Percentiles rank a stretch among this genome's conserved stretches.
Conservation (phyloP, 2,797 vertebrate species). For the Cossypha caffra region DNA sequence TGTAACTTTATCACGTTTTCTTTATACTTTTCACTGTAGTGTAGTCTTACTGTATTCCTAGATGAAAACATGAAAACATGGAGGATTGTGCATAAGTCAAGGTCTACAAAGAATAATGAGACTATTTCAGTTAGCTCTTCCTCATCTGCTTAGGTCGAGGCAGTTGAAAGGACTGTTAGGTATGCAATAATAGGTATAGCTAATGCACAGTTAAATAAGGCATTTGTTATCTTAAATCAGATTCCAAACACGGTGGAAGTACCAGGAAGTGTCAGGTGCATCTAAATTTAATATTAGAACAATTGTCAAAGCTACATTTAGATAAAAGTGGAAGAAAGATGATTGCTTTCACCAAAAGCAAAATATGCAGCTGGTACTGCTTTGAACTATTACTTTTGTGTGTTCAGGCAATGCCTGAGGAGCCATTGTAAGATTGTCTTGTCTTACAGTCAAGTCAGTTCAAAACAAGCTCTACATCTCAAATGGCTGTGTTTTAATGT, state of each 20-base stretch:
- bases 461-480: neutral
- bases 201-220: neutral
- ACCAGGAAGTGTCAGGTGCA: neutral
- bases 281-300: neutral
- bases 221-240: neutral
- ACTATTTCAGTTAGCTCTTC: neutral
- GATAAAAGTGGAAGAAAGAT: conserved; percentile 7
- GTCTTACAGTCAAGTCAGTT: neutral
- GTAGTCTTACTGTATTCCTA: neutral
- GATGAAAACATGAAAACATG: neutral
- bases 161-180: neutral
- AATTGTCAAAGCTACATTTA: neutral
- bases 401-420: neutral
- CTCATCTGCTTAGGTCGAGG: neutral
- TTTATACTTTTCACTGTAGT: neutral
- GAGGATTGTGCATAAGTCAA: neutral
- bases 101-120: neutral
- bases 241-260: neutral
- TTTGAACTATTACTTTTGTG: conserved; percentile 26
- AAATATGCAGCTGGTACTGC: neutral
- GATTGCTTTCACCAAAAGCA: neutral
- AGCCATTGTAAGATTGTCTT: neutral
- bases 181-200: neutral
- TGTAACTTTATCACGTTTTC: neutral
- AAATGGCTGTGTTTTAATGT: neutral